Conservation (phyloP, 1,140 invertebrate genomes). For the Andrena cerasifolii region DNA sequence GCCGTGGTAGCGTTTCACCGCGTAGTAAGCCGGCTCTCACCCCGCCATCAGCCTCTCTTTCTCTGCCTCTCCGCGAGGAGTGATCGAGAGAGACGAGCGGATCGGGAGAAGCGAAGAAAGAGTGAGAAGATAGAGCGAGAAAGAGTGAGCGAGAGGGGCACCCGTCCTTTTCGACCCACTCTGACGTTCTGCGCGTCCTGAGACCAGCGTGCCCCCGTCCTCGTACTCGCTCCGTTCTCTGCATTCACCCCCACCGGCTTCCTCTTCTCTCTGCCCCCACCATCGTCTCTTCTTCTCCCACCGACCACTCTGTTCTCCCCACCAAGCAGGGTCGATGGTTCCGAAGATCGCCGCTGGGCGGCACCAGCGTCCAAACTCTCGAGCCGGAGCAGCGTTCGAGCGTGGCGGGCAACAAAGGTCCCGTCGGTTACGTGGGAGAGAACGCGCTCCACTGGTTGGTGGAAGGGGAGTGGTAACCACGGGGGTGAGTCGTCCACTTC, state of each 20-base stretch:
- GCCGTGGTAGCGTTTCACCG: conserved; percentile 67
- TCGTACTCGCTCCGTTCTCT: conserved; percentile 64
- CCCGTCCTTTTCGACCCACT: conserved; percentile 73
- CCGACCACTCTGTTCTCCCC: conserved; percentile 4
- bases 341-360: conserved; percentile 61
- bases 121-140: conserved; percentile 25
- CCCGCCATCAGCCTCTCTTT: conserved; percentile 68
- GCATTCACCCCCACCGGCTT: conserved; percentile 61
- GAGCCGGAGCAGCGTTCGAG: conserved; percentile 51
- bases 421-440: conserved; percentile 65
- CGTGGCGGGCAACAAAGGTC: conserved; percentile 65
- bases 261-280: conserved; percentile 52
- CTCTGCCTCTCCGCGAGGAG: conserved; percentile 60
- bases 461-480: conserved; percentile 63
- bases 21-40: conserved; percentile 72
- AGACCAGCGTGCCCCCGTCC: conserved; percentile 66
- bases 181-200: conserved; percentile 73
- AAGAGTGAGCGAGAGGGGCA: conserved; percentile 47
- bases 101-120: conserved; percentile 37
- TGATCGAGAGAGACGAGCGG: conserved; percentile 50
- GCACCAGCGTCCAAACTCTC: conserved; percentile 69
- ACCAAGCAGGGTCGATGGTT: conserved; percentile 44
- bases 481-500: conserved; percentile 54
- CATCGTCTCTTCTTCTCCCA: conserved; percentile 20
- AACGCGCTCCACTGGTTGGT: conserved; percentile 62